Evolutionary conservation across 2,113 vertebrate species (phyloP).

Genomic region (Irena cyanogastra): DNA sequence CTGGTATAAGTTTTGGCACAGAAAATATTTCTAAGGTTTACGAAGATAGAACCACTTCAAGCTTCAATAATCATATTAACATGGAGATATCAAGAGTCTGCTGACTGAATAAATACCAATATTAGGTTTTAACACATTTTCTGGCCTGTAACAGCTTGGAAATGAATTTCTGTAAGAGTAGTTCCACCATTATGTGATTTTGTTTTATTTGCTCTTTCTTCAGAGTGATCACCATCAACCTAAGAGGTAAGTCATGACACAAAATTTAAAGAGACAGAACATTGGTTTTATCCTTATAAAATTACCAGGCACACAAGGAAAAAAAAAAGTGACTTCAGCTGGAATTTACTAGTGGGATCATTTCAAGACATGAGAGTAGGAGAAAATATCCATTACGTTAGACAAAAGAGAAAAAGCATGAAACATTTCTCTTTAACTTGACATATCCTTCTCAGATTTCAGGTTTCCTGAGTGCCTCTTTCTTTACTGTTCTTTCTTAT

Average conservation of each 20-base stretch:
- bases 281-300: not conserved
- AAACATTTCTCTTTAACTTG: not conserved
- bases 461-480: not conserved
- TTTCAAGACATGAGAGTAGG: not conserved
- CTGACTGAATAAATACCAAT: not conserved
- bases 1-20: not conserved
- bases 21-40: not conserved
- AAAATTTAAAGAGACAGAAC: not conserved
- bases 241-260: not conserved
- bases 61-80: not conserved
- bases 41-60: not conserved
- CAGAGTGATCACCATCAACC: not conserved
- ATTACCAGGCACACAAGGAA: not conserved
- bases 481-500: not conserved
- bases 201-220: not conserved
- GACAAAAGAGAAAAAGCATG: not conserved
- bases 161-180: not conserved
- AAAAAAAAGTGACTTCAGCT: not conserved
- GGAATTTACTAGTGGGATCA: not conserved
- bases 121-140: not conserved
- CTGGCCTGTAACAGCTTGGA: not conserved
- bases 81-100: not conserved
- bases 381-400: not conserved
- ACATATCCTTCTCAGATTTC: not conserved
- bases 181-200: accelerated